Evolutionary conservation across 2,888 invertebrate species (phyloP).

Genomic region (Steinernema scapterisci): DNA sequence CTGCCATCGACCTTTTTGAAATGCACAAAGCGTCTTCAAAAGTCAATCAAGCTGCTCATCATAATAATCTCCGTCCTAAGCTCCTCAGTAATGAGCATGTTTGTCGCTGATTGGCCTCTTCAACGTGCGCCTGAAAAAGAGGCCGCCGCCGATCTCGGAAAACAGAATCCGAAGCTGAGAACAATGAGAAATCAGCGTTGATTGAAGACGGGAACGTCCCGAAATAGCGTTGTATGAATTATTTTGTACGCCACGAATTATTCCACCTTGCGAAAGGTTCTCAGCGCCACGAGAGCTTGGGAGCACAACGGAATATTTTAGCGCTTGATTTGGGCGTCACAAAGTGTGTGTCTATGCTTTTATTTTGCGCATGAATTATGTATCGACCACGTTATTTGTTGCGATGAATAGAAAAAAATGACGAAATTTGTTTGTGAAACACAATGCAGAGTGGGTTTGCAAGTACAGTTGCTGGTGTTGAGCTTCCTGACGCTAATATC

Average conservation of each 20-base stretch:
- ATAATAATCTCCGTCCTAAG: neutral
- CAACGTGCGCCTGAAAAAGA: neutral
- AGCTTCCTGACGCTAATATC: neutral
- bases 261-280: neutral
- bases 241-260: too few relatives aligned
- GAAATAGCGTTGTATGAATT: too few relatives aligned
- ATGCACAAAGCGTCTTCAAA: neutral
- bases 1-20: neutral
- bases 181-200: neutral
- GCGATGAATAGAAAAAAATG: neutral
- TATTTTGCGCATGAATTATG: constrained; percentile 25
- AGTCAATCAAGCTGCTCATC: neutral
- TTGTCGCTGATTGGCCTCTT: constrained; percentile 11
- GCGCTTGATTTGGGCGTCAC: neutral
- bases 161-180: neutral
- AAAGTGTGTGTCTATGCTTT: constrained; percentile 11
- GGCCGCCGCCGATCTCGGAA: neutral
- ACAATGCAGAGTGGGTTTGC: neutral
- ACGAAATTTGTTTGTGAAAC: neutral
- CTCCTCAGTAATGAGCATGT: neutral
- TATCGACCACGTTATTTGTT: neutral
- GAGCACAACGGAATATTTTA: neutral
- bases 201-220: neutral
- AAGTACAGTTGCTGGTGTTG: too few relatives aligned
- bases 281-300: too few relatives aligned